These are phyloP conservation scores for Poeciliopsis presidionis DNA, from an alignment of 2,797 vertebrate species.

Conservation along the genomic window DNA sequence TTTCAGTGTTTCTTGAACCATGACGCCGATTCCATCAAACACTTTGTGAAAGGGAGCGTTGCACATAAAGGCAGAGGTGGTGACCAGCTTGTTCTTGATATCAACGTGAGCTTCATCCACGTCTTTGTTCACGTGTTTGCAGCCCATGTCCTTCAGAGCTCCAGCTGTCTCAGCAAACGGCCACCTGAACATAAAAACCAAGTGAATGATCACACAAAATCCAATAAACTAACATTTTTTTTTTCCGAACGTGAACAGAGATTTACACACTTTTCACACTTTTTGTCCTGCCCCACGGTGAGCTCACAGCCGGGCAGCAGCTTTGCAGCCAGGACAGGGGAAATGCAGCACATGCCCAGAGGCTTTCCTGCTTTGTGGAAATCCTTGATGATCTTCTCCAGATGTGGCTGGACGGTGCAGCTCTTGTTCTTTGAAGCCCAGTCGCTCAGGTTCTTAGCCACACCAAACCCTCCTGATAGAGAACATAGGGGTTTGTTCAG, in stretches of 20 bases:
- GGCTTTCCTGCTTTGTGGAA: slow-evolving; percentile 90
- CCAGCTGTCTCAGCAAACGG: slow-evolving; percentile 81
- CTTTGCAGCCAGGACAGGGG: slow-evolving; percentile 89
- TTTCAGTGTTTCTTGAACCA: slow-evolving; percentile 65
- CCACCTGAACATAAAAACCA: slow-evolving; percentile 74
- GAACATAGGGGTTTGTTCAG: background rate
- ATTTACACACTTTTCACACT: slow-evolving; percentile 77
- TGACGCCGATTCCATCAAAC: slow-evolving; percentile 84
- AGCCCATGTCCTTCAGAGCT: slow-evolving; percentile 81
- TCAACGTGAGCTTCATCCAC: slow-evolving; percentile 84
- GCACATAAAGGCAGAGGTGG: slow-evolving; percentile 88
- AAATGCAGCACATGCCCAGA: slow-evolving; percentile 92
- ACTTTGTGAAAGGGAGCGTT: slow-evolving; percentile 84
- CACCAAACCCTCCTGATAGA: slow-evolving; percentile 86
- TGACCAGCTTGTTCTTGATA: slow-evolving; percentile 85
- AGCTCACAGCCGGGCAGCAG: slow-evolving; percentile 88
- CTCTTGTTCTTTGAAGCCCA: slow-evolving; percentile 92
- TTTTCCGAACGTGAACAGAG: background rate
- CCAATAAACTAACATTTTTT: background rate
- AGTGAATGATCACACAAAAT: background rate
- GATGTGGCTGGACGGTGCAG: slow-evolving; percentile 80
- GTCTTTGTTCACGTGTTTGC: slow-evolving; percentile 84
- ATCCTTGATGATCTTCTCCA: slow-evolving; percentile 86
- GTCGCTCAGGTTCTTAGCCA: slow-evolving; percentile 89
- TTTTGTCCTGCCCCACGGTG: slow-evolving; percentile 90